These are phyloP conservation scores for Himalopsyche phryganea DNA, from an alignment of 1,140 invertebrate genomes.

Conservation along the genomic window DNA sequence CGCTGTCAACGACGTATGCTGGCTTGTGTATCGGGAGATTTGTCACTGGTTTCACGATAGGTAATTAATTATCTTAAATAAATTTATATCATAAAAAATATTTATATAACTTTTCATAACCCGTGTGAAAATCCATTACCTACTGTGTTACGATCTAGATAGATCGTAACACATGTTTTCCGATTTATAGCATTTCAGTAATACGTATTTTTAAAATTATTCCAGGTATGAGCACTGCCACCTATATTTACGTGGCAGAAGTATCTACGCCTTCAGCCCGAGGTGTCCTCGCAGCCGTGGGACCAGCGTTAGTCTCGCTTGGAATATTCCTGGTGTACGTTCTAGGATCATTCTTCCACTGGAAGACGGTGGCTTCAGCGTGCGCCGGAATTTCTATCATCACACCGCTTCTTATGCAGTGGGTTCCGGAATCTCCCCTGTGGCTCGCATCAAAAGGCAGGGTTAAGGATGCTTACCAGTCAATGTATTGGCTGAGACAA, in stretches of 20 bases:
- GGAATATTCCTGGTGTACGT: constrained; percentile 65
- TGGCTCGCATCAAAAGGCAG: constrained; percentile 57
- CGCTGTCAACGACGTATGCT: constrained; percentile 56
- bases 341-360: constrained; percentile 59
- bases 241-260: constrained; percentile 62
- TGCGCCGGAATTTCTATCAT: constrained; percentile 59
- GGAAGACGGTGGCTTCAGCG: constrained; percentile 59
- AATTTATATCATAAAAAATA: not conserved
- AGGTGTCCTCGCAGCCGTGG: constrained; percentile 57
- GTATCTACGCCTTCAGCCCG: constrained; percentile 55
- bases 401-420: constrained; percentile 56
- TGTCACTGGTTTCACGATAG: constrained; percentile 69
- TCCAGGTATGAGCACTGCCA: constrained; percentile 58
- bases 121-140: no score
- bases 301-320: constrained; percentile 61
- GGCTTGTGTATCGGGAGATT: constrained; percentile 67
- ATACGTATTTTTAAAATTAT: constrained; percentile 17
- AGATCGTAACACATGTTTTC: no score
- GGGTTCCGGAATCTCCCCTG: constrained; percentile 67
- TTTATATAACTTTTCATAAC: no score
- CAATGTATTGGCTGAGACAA: constrained; percentile 57
- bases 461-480: constrained; percentile 53
- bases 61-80: constrained; percentile 41
- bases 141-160: no score
- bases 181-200: no score